Evolutionary conservation across 2,888 invertebrate genomes (phyloP).

Genomic region (Stegophylla sp.): DNA sequence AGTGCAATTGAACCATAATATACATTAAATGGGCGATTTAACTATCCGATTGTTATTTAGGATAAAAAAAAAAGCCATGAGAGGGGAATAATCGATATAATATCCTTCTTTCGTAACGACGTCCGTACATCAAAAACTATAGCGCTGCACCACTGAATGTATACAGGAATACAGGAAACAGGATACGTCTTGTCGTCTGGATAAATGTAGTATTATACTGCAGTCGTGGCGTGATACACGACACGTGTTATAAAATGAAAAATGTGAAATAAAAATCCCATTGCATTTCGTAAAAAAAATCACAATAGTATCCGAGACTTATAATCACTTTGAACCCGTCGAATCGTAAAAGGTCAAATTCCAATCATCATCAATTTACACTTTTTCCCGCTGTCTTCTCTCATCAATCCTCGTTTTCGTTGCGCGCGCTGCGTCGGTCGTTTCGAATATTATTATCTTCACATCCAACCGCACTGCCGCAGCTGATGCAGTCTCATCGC

Average conservation of each 20-base stretch:
- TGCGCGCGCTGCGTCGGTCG: conserved; percentile 8
- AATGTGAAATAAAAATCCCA: conserved; percentile 22
- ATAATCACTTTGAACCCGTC: conserved; percentile 46
- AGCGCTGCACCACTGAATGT: no score
- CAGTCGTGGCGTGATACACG: neutral
- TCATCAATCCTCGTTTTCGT: conserved; percentile 53
- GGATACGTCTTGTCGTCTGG: no score
- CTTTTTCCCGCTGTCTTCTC: conserved; percentile 31
- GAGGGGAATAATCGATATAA: no score
- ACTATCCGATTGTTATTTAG: no score
- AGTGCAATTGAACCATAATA: no score
- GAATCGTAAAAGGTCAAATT: conserved; percentile 51
- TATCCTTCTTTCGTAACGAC: no score
- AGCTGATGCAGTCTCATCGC: neutral
- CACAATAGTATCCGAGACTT: conserved; percentile 14
- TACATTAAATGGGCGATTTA: no score
- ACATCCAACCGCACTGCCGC: neutral
- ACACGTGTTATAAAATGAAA: conserved; percentile 12
- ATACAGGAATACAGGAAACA: no score
- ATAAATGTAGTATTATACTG: no score
- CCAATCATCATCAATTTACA: conserved; percentile 49
- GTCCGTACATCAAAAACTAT: no score
- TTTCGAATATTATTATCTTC: conserved; percentile 34
- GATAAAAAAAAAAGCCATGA: no score
- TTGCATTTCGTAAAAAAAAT: conserved; percentile 25